phyloP scores from a whole-genome alignment of 2,113 vertebrate genomes.

The Caracal caracal region DNA sequence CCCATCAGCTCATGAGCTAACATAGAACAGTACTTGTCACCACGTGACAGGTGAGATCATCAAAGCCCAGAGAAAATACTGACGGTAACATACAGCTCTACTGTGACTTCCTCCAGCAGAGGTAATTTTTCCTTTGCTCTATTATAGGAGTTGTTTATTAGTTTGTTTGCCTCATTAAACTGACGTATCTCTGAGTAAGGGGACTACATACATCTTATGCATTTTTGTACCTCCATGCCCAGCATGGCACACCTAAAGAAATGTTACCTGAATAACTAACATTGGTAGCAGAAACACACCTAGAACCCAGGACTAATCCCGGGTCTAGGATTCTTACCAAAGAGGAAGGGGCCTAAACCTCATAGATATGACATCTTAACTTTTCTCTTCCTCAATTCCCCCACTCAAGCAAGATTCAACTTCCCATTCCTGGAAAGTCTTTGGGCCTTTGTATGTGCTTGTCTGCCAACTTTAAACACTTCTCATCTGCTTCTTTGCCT shows the following conservation, averaged over 20 bases:
- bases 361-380: not conserved
- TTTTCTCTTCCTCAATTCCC: constrained; percentile 26
- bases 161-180: constrained; percentile 39
- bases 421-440: not conserved
- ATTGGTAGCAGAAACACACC: not conserved
- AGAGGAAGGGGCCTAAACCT: not conserved
- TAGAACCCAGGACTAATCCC: not conserved
- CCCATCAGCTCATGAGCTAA: not conserved
- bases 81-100: not conserved
- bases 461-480: not conserved
- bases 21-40: not conserved
- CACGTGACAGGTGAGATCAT: not conserved
- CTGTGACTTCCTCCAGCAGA: not conserved
- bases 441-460: not conserved
- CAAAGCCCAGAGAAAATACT: constrained; percentile 50
- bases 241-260: not conserved
- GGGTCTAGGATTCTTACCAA: not conserved
- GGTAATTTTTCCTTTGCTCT: constrained; percentile 34
- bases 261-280: not conserved
- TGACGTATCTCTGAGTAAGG: not conserved
- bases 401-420: not conserved
- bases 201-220: not conserved
- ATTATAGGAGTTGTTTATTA: not conserved
- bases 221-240: not conserved
- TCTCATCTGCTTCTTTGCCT: not conserved